These are phyloP conservation scores for Diploptera punctata DNA, from an alignment of 2,888 invertebrate species.

Conservation along the genomic window DNA sequence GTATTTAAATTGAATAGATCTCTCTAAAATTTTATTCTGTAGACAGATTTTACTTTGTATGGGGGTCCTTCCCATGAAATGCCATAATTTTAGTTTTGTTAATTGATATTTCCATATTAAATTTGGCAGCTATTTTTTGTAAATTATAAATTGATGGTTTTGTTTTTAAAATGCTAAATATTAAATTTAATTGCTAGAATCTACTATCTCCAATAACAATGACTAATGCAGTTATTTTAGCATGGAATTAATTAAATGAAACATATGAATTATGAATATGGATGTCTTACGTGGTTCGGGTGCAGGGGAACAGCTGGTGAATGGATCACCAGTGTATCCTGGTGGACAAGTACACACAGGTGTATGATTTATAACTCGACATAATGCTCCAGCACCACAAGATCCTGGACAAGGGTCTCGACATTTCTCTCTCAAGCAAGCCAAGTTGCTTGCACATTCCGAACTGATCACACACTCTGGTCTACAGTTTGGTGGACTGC, in stretches of 20 bases:
- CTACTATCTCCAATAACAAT: neutral
- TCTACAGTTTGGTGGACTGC: conserved; percentile 59
- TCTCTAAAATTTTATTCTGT: too few relatives aligned
- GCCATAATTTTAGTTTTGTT: too few relatives aligned
- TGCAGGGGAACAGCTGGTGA: conserved; percentile 66
- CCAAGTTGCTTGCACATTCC: conserved; percentile 77
- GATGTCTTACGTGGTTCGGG: conserved; percentile 41
- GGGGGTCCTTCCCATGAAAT: too few relatives aligned
- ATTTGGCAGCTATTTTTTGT: too few relatives aligned
- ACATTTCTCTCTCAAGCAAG: conserved; percentile 64
- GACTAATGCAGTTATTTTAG: too few relatives aligned
- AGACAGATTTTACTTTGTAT: too few relatives aligned
- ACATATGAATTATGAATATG: too few relatives aligned
- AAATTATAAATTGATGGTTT: too few relatives aligned
- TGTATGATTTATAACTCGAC: conserved; percentile 74
- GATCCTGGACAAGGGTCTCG: conserved; percentile 50
- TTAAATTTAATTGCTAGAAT: neutral
- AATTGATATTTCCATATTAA: too few relatives aligned
- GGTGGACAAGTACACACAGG: conserved; percentile 74
- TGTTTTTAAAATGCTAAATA: too few relatives aligned
- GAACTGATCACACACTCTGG: conserved; percentile 64
- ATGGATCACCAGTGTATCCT: conserved; percentile 82
- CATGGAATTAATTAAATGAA: too few relatives aligned
- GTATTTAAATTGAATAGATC: too few relatives aligned
- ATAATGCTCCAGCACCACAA: conserved; percentile 65